Evolutionary conservation across 2,888 invertebrate species (phyloP).

Genomic region (Stictocephala bisonia): DNA sequence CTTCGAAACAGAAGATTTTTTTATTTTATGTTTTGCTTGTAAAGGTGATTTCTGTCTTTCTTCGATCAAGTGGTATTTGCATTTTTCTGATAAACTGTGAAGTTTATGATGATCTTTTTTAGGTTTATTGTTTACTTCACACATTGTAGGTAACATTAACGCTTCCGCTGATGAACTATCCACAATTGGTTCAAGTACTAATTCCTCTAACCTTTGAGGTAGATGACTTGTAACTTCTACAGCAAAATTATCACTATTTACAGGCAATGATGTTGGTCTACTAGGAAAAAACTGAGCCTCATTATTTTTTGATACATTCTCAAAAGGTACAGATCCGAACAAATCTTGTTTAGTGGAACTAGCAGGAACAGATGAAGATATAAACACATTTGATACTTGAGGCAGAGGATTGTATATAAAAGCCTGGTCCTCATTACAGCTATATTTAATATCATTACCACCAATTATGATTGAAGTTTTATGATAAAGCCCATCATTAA

Average conservation of each 20-base stretch:
- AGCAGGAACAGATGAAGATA: conserved; percentile 28
- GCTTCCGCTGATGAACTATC: conserved; percentile 45
- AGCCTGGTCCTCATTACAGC: background rate
- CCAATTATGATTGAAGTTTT: conserved; percentile 45
- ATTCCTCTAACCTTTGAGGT: conserved; percentile 8
- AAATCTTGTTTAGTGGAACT: conserved; percentile 50
- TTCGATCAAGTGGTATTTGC: conserved; percentile 65
- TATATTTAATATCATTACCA: background rate
- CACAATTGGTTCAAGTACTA: background rate
- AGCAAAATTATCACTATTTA: conserved; percentile 23
- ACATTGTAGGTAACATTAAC: conserved; percentile 35
- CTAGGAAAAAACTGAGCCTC: conserved; percentile 22
- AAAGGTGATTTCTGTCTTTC: conserved; percentile 58
- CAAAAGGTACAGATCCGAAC: conserved; percentile 57
- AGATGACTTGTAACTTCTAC: conserved; percentile 17
- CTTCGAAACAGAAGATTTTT: conserved; percentile 59
- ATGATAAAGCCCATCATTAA: conserved; percentile 40
- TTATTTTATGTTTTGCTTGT: conserved; percentile 31
- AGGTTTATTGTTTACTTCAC: conserved; percentile 26
- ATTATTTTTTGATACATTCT: conserved; percentile 30
- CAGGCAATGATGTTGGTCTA: conserved; percentile 41
- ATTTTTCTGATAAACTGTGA: conserved; percentile 47
- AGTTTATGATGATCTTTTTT: conserved; percentile 46
- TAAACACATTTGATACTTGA: conserved; percentile 33
- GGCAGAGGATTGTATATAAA: conserved; percentile 21